phyloP scores from a whole-genome alignment of 1,140 invertebrate species.

The Drosophila varians region DNA sequence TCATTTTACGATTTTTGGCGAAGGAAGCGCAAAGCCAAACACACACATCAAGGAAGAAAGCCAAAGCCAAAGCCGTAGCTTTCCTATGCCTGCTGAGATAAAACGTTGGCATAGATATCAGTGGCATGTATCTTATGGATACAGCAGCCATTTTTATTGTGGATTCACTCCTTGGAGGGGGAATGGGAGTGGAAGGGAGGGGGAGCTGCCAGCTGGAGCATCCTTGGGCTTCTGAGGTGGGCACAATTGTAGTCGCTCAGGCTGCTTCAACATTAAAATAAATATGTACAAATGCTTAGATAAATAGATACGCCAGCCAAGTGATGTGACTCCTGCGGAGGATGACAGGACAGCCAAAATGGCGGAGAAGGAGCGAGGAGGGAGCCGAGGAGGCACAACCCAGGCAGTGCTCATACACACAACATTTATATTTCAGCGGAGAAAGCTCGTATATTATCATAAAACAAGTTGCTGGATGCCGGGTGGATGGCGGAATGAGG shows the following conservation, averaged over 20 bases:
- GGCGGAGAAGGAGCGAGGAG: constrained; percentile 58
- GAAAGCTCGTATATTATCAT: constrained; percentile 84
- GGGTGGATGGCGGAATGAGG: too few species aligned
- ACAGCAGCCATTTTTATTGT: constrained; percentile 81
- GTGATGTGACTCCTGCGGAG: constrained; percentile 78
- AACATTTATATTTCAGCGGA: constrained; percentile 83
- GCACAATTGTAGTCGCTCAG: constrained; percentile 70
- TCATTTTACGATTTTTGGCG: constrained; percentile 78
- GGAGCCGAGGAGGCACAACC: constrained; percentile 5
- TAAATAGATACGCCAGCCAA: constrained; percentile 78
- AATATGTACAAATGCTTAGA: constrained; percentile 82
- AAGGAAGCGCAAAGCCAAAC: constrained; percentile 42
- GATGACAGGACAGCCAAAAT: constrained; percentile 79
- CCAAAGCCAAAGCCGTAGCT: constrained; percentile 22
- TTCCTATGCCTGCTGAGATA: constrained; percentile 62
- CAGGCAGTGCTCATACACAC: constrained; percentile 68
- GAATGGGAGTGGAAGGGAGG: neutral
- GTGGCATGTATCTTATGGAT: constrained; percentile 81
- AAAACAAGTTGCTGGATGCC: constrained; percentile 81
- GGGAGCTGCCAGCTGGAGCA: neutral
- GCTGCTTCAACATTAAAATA: constrained; percentile 81
- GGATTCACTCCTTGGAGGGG: constrained; percentile 64
- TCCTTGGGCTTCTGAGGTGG: constrained; percentile 35
- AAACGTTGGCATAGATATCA: constrained; percentile 78
- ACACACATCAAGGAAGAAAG: constrained; percentile 70